A percentile compares a stretch with the other conserved stretches of the same genome.
These are phyloP conservation scores for Amphibalanus amphitrite DNA, from an alignment of 1,140 invertebrate genomes.

Conservation along the genomic window DNA sequence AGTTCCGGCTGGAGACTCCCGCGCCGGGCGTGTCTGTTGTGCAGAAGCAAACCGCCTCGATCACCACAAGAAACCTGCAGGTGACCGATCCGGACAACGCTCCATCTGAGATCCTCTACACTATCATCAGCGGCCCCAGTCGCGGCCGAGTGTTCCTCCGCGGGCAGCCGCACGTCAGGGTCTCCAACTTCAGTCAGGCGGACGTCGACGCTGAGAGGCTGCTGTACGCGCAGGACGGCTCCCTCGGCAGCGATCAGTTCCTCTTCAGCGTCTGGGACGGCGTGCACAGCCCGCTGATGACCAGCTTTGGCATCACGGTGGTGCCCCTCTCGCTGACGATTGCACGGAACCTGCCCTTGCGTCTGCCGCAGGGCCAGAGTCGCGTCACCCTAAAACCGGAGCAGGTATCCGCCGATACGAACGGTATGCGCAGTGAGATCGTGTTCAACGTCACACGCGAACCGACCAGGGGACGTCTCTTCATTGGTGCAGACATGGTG, in stretches of 20 bases:
- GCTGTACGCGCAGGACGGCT: constrained; percentile 67
- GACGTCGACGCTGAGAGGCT: constrained; percentile 70
- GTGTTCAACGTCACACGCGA: constrained; percentile 51
- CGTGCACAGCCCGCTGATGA: constrained; percentile 44
- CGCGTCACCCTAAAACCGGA: constrained; percentile 56
- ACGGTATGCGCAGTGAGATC: constrained; percentile 52
- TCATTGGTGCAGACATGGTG: constrained; percentile 45
- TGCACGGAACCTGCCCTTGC: constrained; percentile 36
- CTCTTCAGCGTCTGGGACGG: constrained; percentile 84
- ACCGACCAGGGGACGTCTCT: constrained; percentile 26
- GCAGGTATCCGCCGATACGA: constrained; percentile 53
- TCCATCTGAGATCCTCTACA: constrained; percentile 67
- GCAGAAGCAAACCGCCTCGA: constrained; percentile 32
- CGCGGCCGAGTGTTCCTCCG: constrained; percentile 47
- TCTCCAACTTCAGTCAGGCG: constrained; percentile 59
- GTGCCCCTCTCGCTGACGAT: constrained; percentile 51
- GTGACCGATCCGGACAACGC: constrained; percentile 73
- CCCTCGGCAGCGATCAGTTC: constrained; percentile 55
- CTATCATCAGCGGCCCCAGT: constrained; percentile 53
- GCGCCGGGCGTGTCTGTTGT: constrained; percentile 53
- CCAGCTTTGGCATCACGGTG: constrained; percentile 58
- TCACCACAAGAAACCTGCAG: constrained; percentile 57
- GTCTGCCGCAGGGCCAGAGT: constrained; percentile 48
- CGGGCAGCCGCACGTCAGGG: constrained; percentile 22
- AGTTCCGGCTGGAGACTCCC: constrained; percentile 59